A percentile compares a stretch with the other conserved stretches of the same genome.
phyloP scores from a whole-genome alignment of 1,140 invertebrate species.

The Propsilocerus akamusi region DNA sequence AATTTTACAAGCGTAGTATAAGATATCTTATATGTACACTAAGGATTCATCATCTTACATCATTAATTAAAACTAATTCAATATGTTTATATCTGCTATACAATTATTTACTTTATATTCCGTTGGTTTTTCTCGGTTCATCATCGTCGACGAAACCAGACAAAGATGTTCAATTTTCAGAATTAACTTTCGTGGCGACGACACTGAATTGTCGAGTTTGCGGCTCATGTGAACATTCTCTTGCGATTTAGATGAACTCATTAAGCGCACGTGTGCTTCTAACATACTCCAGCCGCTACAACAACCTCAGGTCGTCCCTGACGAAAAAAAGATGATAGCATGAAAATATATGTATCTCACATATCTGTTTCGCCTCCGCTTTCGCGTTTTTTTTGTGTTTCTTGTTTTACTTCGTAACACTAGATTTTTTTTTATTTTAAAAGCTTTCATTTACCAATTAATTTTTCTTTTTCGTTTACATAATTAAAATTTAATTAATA shows the following conservation, averaged over 20 bases:
- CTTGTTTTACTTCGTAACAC: background rate
- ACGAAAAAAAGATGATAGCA: too few relatives aligned
- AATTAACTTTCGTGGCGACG: too few relatives aligned
- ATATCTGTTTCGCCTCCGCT: background rate
- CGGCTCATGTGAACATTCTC: background rate
- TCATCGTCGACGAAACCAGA: too few relatives aligned
- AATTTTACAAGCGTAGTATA: too few relatives aligned
- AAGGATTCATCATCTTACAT: too few relatives aligned
- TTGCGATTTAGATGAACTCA: background rate
- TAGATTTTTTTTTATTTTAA: conserved; percentile 2
- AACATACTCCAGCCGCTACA: background rate
- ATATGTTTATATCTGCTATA: too few relatives aligned
- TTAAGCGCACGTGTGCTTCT: background rate
- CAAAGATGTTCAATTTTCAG: too few relatives aligned
- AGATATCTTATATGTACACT: too few relatives aligned
- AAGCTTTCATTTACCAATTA: conserved; percentile 4
- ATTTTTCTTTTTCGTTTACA: conserved; percentile 1
- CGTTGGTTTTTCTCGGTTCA: too few relatives aligned
- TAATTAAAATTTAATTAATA: conserved; percentile 3
- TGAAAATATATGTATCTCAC: background rate
- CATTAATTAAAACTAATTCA: too few relatives aligned
- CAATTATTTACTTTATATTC: too few relatives aligned
- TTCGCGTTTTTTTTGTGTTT: background rate
- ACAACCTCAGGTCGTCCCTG: background rate
- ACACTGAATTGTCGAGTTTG: too few relatives aligned